phyloP scores from a whole-genome alignment of 2,113 vertebrate species.

The Falco punctatus region DNA sequence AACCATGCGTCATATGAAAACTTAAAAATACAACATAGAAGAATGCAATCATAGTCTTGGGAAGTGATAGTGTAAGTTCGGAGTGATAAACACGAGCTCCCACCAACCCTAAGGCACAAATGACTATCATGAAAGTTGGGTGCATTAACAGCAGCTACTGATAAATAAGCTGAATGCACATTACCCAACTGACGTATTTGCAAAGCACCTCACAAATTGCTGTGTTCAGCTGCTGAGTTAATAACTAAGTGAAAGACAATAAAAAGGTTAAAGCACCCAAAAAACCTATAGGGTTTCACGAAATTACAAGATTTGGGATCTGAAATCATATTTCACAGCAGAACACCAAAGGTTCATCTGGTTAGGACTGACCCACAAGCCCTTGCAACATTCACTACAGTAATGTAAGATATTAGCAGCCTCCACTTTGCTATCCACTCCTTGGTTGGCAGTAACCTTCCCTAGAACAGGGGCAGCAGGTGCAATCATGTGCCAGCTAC shows the following conservation, averaged over 20 bases:
- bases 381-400: neutral
- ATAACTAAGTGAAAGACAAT: neutral
- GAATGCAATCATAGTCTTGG: neutral
- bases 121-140: neutral
- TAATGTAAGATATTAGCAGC: rapidly evolving
- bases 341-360: neutral
- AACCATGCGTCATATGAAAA: neutral
- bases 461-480: neutral
- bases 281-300: neutral
- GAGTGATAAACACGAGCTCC: neutral
- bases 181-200: neutral
- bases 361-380: neutral
- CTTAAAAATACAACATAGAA: neutral
- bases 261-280: neutral
- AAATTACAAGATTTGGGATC: neutral
- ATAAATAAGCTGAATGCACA: neutral
- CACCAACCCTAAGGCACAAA: neutral
- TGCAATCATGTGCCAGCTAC: neutral
- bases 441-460: neutral
- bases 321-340: neutral
- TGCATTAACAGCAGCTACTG: neutral
- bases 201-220: neutral
- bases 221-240: neutral
- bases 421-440: neutral
- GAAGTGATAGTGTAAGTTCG: neutral